Evolutionary conservation across 1,140 invertebrate genomes (phyloP).

Genomic region (Potamilus streckersoni): DNA sequence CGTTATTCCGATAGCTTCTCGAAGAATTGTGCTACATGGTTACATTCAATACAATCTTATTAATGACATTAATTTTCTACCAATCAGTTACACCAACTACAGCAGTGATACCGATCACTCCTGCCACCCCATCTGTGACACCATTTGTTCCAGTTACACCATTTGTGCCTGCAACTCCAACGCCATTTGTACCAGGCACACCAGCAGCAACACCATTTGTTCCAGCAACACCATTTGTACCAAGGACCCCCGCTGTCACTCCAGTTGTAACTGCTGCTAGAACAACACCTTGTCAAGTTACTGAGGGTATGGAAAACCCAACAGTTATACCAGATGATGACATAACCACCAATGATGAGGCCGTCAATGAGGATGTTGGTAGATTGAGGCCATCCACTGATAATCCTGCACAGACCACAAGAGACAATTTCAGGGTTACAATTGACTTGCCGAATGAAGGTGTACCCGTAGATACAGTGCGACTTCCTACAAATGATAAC

Average conservation of each 20-base stretch:
- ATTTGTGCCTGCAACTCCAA: background rate
- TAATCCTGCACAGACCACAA: slow-evolving; percentile 2
- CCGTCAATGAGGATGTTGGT: background rate
- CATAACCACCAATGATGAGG: background rate
- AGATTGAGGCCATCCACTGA: slow-evolving; percentile 1
- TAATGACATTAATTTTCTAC: too few species aligned
- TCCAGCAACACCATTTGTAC: too few species aligned
- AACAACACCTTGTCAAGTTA: slow-evolving; percentile 19
- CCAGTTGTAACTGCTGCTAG: background rate
- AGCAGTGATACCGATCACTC: too few species aligned
- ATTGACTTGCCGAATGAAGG: slow-evolving; percentile 19
- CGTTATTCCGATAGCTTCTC: too few species aligned
- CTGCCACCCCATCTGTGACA: too few species aligned
- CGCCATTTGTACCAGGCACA: background rate
- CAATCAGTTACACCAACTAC: too few species aligned
- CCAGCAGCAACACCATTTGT: background rate
- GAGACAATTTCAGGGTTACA: slow-evolving; percentile 27
- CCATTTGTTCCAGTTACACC: too few species aligned
- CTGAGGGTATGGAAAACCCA: slow-evolving; percentile 12
- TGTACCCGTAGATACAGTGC: slow-evolving; percentile 13
- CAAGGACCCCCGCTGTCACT: background rate
- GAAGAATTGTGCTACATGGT: too few species aligned
- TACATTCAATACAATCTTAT: too few species aligned
- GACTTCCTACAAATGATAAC: slow-evolving; percentile 14
- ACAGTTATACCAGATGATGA: slow-evolving; percentile 12